phyloP scores from a whole-genome alignment of 2,797 vertebrate genomes.

The Pipistrellus pipistrellus region DNA sequence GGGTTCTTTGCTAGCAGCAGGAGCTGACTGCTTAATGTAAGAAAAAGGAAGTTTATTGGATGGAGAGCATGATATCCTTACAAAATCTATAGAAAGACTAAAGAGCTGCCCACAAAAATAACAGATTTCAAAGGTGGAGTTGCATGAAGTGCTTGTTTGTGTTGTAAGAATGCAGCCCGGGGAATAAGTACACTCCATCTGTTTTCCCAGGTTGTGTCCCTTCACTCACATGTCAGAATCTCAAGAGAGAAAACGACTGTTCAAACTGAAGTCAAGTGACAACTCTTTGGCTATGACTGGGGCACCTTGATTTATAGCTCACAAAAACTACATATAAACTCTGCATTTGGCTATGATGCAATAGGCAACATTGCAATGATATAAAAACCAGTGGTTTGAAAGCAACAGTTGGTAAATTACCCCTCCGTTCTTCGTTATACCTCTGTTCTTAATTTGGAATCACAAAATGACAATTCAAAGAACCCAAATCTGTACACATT shows the following conservation, averaged over 20 bases:
- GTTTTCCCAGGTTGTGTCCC: not conserved
- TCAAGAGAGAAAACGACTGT: not conserved
- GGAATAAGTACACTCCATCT: not conserved
- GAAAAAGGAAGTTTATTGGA: not conserved
- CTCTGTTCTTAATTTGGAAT: not conserved
- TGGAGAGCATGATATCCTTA: slow-evolving; percentile 3
- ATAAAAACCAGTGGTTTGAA: not conserved
- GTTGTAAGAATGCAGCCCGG: not conserved
- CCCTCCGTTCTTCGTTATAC: not conserved
- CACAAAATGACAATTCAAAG: not conserved
- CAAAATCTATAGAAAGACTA: not conserved
- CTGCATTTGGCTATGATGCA: not conserved
- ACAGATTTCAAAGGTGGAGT: not conserved
- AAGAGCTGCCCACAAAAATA: not conserved
- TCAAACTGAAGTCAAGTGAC: not conserved
- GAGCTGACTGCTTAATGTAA: not conserved
- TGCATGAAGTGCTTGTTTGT: not conserved
- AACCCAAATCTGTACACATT: not conserved
- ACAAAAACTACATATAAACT: not conserved
- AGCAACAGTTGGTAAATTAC: not conserved
- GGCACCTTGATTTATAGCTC: not conserved
- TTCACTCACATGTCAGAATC: slow-evolving; percentile 16
- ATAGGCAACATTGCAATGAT: not conserved
- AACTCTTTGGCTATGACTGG: not conserved
- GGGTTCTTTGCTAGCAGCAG: slow-evolving; percentile 29